A percentile compares a stretch with the other conserved stretches of the same genome.
These are phyloP conservation scores for Silurus lanzhouensis DNA, from an alignment of 2,797 vertebrate genomes.

Conservation along the genomic window DNA sequence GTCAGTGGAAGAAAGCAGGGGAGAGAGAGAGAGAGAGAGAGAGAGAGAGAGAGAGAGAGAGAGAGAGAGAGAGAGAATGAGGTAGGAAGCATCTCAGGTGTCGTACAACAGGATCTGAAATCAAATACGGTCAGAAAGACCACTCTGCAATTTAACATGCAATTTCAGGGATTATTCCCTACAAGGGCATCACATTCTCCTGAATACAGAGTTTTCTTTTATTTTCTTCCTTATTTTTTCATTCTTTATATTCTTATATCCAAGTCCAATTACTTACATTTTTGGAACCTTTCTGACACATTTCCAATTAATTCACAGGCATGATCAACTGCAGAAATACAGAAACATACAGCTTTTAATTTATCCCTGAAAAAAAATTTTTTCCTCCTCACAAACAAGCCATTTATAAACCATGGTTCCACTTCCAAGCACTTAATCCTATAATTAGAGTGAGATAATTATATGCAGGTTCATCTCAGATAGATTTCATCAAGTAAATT, in stretches of 20 bases:
- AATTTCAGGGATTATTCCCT: constrained; percentile 55
- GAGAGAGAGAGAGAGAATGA: not conserved
- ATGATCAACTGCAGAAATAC: not conserved
- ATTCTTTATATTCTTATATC: not conserved
- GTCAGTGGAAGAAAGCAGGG: constrained; percentile 35
- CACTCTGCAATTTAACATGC: constrained; percentile 48
- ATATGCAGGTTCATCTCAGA: constrained; percentile 21
- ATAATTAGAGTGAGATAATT: constrained; percentile 12
- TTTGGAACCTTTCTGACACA: not conserved
- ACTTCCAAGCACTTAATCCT: constrained; percentile 5
- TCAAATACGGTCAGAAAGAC: constrained; percentile 56
- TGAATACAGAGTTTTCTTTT: not conserved
- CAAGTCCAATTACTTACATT: not conserved
- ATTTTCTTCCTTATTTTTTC: not conserved
- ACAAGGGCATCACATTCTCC: constrained; percentile 18
- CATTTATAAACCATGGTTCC: constrained; percentile 12
- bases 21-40: constrained; percentile 25
- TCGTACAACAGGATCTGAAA: constrained; percentile 55
- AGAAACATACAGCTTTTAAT: not conserved
- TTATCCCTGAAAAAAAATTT: constrained; percentile 6
- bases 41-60: not conserved
- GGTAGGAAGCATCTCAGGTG: constrained; percentile 42
- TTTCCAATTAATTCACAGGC: not conserved
- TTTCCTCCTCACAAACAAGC: not conserved
- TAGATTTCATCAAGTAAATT: constrained; percentile 9